Evolutionary conservation across 2,113 vertebrate species (phyloP).

Genomic region (Microcebus lehilahytsara): DNA sequence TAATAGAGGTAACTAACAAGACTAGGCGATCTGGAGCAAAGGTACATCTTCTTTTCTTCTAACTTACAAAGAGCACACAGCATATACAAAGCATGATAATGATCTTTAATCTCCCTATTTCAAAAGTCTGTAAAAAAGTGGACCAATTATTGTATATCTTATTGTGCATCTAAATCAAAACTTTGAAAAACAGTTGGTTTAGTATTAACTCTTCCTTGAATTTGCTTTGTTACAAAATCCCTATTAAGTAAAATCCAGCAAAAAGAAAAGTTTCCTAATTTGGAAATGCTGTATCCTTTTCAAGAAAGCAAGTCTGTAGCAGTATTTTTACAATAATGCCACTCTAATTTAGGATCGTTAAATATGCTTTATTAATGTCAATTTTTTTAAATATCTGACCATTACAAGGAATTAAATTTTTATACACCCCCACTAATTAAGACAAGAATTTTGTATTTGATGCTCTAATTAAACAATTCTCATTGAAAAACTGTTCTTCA

Average conservation of each 20-base stretch:
- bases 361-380: conserved; percentile 54
- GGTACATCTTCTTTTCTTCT: not conserved
- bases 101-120: not conserved
- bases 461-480: not conserved
- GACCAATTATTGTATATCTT: not conserved
- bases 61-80: not conserved
- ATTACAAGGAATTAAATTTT: conserved; percentile 34
- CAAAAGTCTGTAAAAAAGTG: conserved; percentile 12
- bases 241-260: not conserved
- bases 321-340: conserved; percentile 23
- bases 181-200: not conserved
- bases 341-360: not conserved
- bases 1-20: not conserved
- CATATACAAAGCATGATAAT: not conserved
- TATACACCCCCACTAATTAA: not conserved
- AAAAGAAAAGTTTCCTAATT: conserved; percentile 19
- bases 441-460: not conserved
- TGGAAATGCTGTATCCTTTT: not conserved
- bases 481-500: conserved; percentile 49
- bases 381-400: not conserved
- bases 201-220: not conserved
- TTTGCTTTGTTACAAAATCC: not conserved
- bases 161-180: not conserved
- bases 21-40: not conserved
- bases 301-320: not conserved